Evolutionary conservation across 1,140 invertebrate genomes (phyloP), one percentile per base, ranked within the genome.

Genomic region (Lepidurus arcticus): DNA sequence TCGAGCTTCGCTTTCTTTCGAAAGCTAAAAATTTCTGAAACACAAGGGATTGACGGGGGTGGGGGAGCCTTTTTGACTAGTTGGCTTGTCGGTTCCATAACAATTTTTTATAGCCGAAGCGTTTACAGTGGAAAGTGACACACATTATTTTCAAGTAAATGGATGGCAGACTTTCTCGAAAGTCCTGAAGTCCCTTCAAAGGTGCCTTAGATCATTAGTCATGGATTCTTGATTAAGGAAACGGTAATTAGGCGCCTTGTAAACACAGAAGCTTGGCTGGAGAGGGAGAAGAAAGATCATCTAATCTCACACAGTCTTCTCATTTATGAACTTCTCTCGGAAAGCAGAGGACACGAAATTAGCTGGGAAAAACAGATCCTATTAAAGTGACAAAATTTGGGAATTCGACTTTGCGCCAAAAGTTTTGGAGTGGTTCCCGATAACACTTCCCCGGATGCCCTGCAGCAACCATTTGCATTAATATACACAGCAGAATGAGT

Each of bases 221-320:
- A 65, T 65, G 9, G 53, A 21, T 7, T 21, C n/a, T 13, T 65
- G 53, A 65, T 65, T n/a, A 65, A 65, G 53, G 53, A 65, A 65
- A 65, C 53, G 53, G 53, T 65, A 65, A 65, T 65, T 65, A 65
- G 53, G 53, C 21, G 53, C 53, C 16, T 65, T 65, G 53, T 65
- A 16, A 65, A 65, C 53, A 65, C n/a, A 65, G 53, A 65, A 65
- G 53, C 53, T 11, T 65, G 16, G 53, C 13, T 65, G 16, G 9
- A 16, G 5, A 65, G 8, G 21, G 53, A 65, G 21, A 65, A 65
- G 21, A 65, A 21, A 65, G 16, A 16, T 65, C 21, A 7, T 13
- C 53, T 16, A 65, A 21, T 65, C 53, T 34, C 34, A 4, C 16
- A 65, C 53, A 21, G 16, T 65, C 53, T 65, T n/a, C 16, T 65